Conservation (phyloP, 2,113 vertebrate genomes). For the Vidua macroura region DNA sequence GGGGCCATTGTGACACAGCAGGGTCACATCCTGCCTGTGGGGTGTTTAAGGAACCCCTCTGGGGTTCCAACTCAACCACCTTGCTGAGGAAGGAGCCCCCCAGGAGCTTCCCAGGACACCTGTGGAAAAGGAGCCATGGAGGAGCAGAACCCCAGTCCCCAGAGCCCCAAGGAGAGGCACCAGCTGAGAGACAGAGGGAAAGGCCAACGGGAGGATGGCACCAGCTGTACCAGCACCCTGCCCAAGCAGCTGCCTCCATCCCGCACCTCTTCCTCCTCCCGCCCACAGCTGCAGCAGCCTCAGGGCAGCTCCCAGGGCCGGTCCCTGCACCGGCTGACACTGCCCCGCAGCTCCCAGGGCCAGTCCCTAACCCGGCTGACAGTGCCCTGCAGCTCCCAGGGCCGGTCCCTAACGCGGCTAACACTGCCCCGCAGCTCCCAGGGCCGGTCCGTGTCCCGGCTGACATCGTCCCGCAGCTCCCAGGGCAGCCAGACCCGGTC, state of each 20-base stretch:
- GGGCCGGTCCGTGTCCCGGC: neutral
- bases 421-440: no score
- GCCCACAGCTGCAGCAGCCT: neutral
- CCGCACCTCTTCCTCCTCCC: neutral
- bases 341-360: neutral
- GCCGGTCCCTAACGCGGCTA: neutral
- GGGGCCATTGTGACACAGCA: neutral
- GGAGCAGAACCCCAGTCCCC: neutral
- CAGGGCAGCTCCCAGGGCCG: neutral
- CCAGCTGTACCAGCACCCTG: neutral
- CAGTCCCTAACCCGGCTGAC: neutral
- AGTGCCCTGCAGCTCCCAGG: neutral
- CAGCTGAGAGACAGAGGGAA: neutral
- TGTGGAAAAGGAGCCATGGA: neutral
- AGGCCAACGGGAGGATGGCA: neutral
- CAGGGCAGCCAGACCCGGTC: neutral
- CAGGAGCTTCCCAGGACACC: neutral
- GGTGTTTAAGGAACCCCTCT: neutral
- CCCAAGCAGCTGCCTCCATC: neutral
- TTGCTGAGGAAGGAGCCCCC: neutral
- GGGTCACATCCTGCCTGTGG: neutral
- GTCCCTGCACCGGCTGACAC: neutral
- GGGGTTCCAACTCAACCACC: neutral
- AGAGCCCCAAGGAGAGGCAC: neutral
- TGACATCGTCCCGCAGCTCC: fast-evolving